Evolutionary conservation across 2,113 vertebrate genomes (phyloP).

Genomic region (Oriolus oriolus): DNA sequence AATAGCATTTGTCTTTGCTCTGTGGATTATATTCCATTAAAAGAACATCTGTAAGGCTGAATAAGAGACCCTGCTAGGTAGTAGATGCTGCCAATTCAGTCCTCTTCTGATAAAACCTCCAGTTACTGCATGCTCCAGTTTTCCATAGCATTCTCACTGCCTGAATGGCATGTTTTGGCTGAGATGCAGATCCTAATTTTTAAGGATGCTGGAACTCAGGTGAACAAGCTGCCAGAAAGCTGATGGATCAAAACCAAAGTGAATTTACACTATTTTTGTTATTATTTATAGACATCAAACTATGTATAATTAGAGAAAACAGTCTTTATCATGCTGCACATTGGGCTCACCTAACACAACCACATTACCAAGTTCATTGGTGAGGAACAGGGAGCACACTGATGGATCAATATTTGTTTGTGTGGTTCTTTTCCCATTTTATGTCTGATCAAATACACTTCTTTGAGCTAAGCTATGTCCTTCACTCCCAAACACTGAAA

Average conservation of each 20-base stretch:
- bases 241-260: not conserved
- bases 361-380: not conserved
- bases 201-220: not conserved
- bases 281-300: not conserved
- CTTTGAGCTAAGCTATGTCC: not conserved
- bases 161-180: rapidly evolving
- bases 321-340: not conserved
- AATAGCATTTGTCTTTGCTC: not conserved
- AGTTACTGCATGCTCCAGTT: not conserved
- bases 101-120: not conserved
- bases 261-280: not conserved
- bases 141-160: not conserved
- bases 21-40: not conserved
- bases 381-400: not conserved
- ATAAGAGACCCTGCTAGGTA: not conserved
- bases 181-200: not conserved
- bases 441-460: not conserved
- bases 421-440: not conserved
- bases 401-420: not conserved
- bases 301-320: not conserved
- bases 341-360: not conserved
- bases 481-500: not conserved
- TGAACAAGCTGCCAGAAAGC: not conserved
- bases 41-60: not conserved
- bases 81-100: not conserved